Conservation (phyloP, 2,888 invertebrate species). For the Agrotis exclamationis region DNA sequence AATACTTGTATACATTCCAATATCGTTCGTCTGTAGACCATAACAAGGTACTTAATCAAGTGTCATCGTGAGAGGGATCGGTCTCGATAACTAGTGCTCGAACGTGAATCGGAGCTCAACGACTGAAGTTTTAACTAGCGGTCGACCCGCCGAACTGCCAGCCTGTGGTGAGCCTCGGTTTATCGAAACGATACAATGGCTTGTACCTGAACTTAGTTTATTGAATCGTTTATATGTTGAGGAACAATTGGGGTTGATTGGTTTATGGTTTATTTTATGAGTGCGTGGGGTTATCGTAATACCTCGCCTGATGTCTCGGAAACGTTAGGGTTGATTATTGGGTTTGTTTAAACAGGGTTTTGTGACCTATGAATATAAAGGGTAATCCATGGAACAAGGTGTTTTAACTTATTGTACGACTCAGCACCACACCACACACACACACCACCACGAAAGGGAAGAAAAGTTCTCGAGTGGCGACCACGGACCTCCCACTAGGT, state of each 20-base stretch:
- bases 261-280: background rate
- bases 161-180: slow-evolving; percentile 18
- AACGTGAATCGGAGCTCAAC: slow-evolving; percentile 2
- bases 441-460: too few relatives aligned
- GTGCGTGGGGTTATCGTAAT: background rate
- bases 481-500: too few relatives aligned
- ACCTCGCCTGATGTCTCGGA: too few relatives aligned
- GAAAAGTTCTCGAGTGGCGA: too few relatives aligned
- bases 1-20: background rate
- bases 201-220: background rate
- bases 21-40: background rate
- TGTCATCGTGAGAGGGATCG: slow-evolving; percentile 1
- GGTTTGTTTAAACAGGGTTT: too few relatives aligned
- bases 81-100: slow-evolving; percentile 22
- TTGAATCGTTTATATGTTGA: slow-evolving; percentile 1
- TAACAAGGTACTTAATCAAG: slow-evolving; percentile 29
- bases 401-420: too few relatives aligned
- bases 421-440: too few relatives aligned
- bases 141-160: background rate
- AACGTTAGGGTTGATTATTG: too few relatives aligned
- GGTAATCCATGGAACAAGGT: too few relatives aligned
- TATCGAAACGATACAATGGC: slow-evolving; percentile 24
- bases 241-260: slow-evolving; percentile 13
- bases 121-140: slow-evolving; percentile 44
- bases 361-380: too few relatives aligned